A percentile compares a stretch with the other conserved stretches of the same genome.
phyloP scores from a whole-genome alignment of 1,140 invertebrate species.

The Cotesia glomerata region DNA sequence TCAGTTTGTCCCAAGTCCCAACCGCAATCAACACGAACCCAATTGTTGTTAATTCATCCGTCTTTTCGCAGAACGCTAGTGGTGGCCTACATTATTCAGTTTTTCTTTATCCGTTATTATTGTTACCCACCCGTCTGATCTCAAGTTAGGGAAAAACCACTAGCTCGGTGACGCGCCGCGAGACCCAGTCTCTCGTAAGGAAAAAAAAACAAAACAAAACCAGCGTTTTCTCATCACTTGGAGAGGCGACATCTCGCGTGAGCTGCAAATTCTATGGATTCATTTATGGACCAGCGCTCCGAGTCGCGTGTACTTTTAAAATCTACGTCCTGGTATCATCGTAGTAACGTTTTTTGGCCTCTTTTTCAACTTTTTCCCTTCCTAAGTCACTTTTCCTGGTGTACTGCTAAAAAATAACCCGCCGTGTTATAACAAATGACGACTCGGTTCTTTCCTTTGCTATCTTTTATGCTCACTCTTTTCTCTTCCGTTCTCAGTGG shows the following conservation, averaged over 20 bases:
- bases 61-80: too few species aligned
- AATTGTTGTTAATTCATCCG: too few species aligned
- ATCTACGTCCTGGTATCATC: not conserved
- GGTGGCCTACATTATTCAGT: too few species aligned
- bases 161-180: not conserved
- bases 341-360: slow-evolving; percentile 36
- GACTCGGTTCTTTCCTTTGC: slow-evolving; percentile 31
- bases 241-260: not conserved
- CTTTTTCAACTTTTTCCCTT: slow-evolving; percentile 40
- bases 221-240: not conserved
- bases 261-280: slow-evolving; percentile 23
- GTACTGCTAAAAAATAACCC: slow-evolving; percentile 5
- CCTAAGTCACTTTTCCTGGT: slow-evolving; percentile 4
- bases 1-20: too few species aligned
- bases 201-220: not conserved
- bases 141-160: too few species aligned
- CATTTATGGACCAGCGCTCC: slow-evolving; percentile 20
- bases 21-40: too few species aligned
- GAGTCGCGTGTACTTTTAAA: not conserved
- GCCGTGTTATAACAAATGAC: slow-evolving; percentile 53
- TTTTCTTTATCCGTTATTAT: too few species aligned
- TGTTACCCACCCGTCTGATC: too few species aligned
- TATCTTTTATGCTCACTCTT: slow-evolving; percentile 19
- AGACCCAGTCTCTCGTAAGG: not conserved
- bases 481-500: too few species aligned